Evolutionary conservation across 1,140 invertebrate genomes (phyloP).

Genomic region (Drosophila persimilis): DNA sequence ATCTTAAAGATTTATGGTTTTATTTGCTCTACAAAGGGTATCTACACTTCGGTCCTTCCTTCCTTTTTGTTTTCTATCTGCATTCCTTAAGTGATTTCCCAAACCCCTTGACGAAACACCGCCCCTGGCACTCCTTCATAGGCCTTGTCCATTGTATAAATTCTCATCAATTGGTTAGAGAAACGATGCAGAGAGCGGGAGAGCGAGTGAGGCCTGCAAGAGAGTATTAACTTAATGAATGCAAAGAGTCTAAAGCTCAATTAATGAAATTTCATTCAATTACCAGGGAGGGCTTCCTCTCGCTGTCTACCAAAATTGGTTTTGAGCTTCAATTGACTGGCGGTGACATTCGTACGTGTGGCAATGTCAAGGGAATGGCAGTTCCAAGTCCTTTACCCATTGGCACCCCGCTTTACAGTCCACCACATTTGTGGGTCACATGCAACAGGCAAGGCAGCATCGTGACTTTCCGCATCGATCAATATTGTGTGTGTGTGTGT

Average conservation of each 20-base stretch:
- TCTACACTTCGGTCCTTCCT: no score
- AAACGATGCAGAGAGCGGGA: no score
- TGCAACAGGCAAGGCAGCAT: conserved; percentile 54
- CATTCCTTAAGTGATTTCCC: not conserved
- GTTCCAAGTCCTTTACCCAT: conserved; percentile 17
- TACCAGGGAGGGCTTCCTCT: conserved; percentile 20
- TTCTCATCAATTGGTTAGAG: conserved; percentile 3
- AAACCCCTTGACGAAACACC: not conserved
- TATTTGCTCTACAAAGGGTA: no score
- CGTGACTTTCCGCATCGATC: conserved; percentile 58
- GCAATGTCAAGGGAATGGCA: conserved; percentile 29
- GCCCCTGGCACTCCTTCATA: not conserved
- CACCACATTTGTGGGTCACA: conserved; percentile 67
- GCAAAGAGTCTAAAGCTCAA: conserved; percentile 63
- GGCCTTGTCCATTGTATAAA: conserved; percentile 14
- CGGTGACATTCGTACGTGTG: conserved; percentile 56
- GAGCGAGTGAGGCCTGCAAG: not conserved
- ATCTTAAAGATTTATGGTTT: no score
- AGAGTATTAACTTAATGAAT: conserved; percentile 48
- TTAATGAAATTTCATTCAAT: conserved; percentile 78
- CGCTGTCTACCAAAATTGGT: not conserved
- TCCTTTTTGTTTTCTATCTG: no score
- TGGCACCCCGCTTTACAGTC: conserved; percentile 48
- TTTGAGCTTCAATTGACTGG: conserved; percentile 30
- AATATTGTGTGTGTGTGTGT: conserved; percentile 36